phyloP scores from a whole-genome alignment of 2,888 invertebrate genomes.

The Patella pellucida region DNA sequence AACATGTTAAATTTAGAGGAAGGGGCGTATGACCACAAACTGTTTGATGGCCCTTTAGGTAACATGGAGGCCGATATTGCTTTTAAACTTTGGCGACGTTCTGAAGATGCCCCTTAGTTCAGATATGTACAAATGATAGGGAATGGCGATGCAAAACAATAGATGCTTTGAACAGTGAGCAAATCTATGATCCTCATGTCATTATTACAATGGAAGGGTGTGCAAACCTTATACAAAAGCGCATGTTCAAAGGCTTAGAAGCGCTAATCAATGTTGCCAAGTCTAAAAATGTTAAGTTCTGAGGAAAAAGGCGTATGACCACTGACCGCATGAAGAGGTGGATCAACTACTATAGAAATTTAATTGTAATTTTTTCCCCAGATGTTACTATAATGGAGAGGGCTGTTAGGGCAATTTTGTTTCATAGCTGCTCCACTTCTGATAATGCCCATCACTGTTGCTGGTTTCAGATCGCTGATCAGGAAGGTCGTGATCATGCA shows the following conservation, averaged over 20 bases:
- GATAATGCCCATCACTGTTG: neutral
- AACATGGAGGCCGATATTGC: conserved; percentile 21
- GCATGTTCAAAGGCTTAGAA: conserved; percentile 18
- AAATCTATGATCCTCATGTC: neutral
- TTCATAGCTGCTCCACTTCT: conserved; percentile 1
- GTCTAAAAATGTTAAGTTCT: no score
- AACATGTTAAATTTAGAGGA: neutral
- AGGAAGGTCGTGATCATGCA: neutral
- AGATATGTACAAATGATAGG: conserved; percentile 16
- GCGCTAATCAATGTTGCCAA: no score
- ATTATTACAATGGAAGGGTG: conserved; percentile 15
- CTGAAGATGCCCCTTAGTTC: neutral
- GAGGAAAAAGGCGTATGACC: neutral
- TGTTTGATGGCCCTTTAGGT: neutral
- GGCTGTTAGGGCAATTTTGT: conserved; percentile 21
- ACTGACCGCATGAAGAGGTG: neutral
- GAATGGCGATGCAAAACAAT: conserved; percentile 12
- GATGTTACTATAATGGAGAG: conserved; percentile 15
- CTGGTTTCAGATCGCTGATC: neutral
- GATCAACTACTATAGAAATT: neutral
- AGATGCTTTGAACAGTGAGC: neutral
- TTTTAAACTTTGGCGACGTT: conserved; percentile 6
- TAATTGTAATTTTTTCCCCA: neutral
- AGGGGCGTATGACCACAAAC: neutral
- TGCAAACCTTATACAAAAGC: conserved; percentile 20